Base-by-base conservation (phyloP, 1,140 invertebrate genomes). In the Danaus melanippus region DNA sequence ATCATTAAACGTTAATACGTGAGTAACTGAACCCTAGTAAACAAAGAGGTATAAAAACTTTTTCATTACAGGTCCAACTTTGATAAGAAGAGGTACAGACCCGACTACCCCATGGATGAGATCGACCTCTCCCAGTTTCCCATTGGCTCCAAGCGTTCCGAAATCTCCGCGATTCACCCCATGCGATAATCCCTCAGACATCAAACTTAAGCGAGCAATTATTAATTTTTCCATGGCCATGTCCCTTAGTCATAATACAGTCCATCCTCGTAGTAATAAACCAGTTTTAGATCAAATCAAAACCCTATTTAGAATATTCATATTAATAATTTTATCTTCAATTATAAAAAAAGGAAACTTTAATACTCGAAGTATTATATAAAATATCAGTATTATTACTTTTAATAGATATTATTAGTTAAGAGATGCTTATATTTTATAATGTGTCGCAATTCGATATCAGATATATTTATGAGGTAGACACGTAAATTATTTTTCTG, bases 121-220 rank as follows among this genome's bases (percentile, higher is more conserved):
- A 86, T 86, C 53, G 83, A 86, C 57, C 72, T 83, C 7, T 86
- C 83, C 7, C 74, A 71, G 12, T 82, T 84, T 62, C 83, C 83
- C 48, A 82, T 83, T 53, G 81, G 83, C 53, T 81, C 80, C 21
- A 83, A 83, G 15, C 66, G 83, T 9, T 80, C 58, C 32, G 46
- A 60, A 50, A 10, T 62, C 40, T n/a, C 42, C 52, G 47, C 53
- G 42, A 44, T 50, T 9, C 57, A 59, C 40, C 43, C 46, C 12
- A 50, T 53, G 39, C 62, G 50, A 57, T 60, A 54, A 57, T 47
- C 44, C 11, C 10, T 12, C 39, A 42, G 7, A 32, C 21, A 32
- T 32, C 21, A 32, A 32, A 32, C 21, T 32, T 32, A 32, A 15
- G 21, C 21, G 21, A 32, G 21, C 21, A 32, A 32, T 32, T 32